Conservation (phyloP, 2,113 vertebrate genomes). For the Hassar affinis region DNA sequence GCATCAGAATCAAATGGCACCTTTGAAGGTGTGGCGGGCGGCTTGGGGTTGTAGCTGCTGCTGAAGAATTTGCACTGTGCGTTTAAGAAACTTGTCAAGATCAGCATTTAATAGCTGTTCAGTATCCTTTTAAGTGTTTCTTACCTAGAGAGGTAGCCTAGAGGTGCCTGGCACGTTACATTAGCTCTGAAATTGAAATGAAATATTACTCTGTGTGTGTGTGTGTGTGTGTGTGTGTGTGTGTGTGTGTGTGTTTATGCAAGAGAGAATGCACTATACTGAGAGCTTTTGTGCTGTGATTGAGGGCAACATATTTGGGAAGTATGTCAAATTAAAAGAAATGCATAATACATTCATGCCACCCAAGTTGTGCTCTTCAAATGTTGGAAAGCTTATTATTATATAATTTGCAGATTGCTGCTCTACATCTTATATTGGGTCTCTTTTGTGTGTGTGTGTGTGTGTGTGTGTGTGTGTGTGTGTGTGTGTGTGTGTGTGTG, state of each 20-base stretch:
- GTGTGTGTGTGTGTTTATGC: conserved; percentile 47
- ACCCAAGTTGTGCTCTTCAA: conserved; percentile 25
- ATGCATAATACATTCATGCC: conserved; percentile 36
- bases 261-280: conserved; percentile 41
- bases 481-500: conserved; percentile 4
- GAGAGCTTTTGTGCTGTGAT: conserved; percentile 33
- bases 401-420: conserved; percentile 44
- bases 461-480: too few relatives aligned
- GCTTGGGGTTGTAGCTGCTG: conserved; percentile 56
- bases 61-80: conserved; percentile 62
- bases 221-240: conserved; percentile 48
- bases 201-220: conserved; percentile 55
- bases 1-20: conserved; percentile 73
- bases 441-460: conserved; percentile 20
- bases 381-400: conserved; percentile 42
- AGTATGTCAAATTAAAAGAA: conserved; percentile 48
- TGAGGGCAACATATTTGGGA: conserved; percentile 51
- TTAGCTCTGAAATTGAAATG: conserved; percentile 75
- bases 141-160: conserved; percentile 70
- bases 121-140: conserved; percentile 65
- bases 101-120: conserved; percentile 74
- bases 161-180: conserved; percentile 69
- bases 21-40: conserved; percentile 57
- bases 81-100: conserved; percentile 76
- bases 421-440: conserved; percentile 44